Evolutionary conservation across 2,888 invertebrate genomes (phyloP).

Genomic region (Drosophila macrospina): DNA sequence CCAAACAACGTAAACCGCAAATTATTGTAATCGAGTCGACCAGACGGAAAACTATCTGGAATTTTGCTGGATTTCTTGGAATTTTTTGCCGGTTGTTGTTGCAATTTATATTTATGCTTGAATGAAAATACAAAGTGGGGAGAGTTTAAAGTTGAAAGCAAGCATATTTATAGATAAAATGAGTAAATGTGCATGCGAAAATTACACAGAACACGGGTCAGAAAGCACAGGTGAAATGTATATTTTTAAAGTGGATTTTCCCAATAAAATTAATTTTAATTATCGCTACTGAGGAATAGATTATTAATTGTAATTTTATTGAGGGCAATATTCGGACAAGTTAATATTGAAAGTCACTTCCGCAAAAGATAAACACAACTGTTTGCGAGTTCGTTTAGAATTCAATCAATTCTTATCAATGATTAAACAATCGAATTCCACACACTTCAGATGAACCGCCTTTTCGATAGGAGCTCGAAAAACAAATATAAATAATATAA

Average conservation of each 20-base stretch:
- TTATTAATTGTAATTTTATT: neutral
- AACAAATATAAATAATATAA: constrained; percentile 1
- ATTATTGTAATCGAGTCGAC: constrained; percentile 37
- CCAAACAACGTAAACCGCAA: constrained; percentile 40
- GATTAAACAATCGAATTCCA: constrained; percentile 20
- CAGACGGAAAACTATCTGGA: constrained; percentile 13
- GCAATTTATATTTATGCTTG: constrained; percentile 6
- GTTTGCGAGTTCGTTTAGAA: neutral
- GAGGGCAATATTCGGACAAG: neutral
- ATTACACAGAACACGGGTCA: constrained; percentile 2
- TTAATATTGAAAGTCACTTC: constrained; percentile 32
- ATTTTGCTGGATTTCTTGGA: constrained; percentile 22
- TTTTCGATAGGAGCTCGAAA: constrained; percentile 10
- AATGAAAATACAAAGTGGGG: constrained; percentile 15
- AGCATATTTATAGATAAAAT: neutral
- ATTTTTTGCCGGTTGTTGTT: constrained; percentile 5
- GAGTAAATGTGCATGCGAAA: constrained; percentile 2
- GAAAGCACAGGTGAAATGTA: neutral
- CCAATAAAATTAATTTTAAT: neutral
- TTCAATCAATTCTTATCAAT: constrained; percentile 48
- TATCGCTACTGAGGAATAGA: no score
- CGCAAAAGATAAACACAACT: constrained; percentile 46
- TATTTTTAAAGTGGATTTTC: neutral
- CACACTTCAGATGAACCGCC: constrained; percentile 24
- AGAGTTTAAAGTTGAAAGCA: constrained; percentile 12